Base-by-base conservation (phyloP, 2,113 vertebrate species). In the Propithecus coquereli region DNA sequence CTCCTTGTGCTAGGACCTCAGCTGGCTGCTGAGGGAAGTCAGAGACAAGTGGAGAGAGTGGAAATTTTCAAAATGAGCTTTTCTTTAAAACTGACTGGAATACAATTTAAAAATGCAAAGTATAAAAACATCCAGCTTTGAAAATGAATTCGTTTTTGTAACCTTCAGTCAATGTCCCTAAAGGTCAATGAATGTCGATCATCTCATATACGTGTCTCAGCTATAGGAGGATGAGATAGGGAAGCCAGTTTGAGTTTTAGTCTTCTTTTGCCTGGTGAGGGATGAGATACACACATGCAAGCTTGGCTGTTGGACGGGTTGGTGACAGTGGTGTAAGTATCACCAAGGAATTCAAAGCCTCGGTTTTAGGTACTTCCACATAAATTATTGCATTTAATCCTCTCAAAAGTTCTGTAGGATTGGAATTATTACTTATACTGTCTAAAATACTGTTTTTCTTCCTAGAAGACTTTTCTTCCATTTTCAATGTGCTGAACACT, bases 391-490 rank as follows among this genome's bases (percentile, higher is more conserved):
- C 59, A n/a, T 76, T 84, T 74, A 37, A 84, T 85, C 43, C 43
- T 95, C n/a, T 43, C 59, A 61, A 73, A 22, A 16, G 65, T 57
- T 73, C 45, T 70, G 27, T 27, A 71, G 37, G 32, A 63, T 57
- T 76, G 54, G 9, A 40, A 88, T 66, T 79, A 30, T 40, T 57
- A 61, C 50, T 52, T 47, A 47, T 3, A 45, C 59, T 3, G 94
- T 59, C 57, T 7, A 27, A 70, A 87, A 94, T 76, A 4, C 25
- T 45, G 4, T 63, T 27, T 11, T 1, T 79, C n/a, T 73, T 77
- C 57, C 30, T 77, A n/a, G 68, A 92, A 94, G 37, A 18, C 17
- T 34, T 37, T 79, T 91, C 70, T 90, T 66, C 37, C 45, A 65
- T 73, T 76, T 74, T 73, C 45, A 70, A 2, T 37, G 30, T 43